Evolutionary conservation across 2,888 invertebrate genomes (phyloP).

Genomic region (Sepioteuthis lessoniana): DNA sequence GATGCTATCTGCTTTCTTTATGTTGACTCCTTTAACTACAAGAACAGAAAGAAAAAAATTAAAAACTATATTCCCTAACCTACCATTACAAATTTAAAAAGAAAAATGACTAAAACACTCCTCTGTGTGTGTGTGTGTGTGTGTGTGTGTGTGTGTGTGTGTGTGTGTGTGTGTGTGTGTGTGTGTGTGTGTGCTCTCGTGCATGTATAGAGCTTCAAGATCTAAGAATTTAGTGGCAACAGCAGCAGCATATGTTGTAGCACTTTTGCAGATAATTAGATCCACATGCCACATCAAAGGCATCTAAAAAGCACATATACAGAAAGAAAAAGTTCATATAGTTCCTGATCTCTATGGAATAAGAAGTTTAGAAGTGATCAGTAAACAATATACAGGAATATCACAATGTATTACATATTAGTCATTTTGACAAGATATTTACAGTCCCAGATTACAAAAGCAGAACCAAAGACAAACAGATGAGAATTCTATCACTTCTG

Average conservation of each 20-base stretch:
- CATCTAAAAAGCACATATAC: neutral
- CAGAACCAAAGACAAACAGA: slow-evolving; percentile 33
- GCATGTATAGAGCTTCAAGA: neutral
- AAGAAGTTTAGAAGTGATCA: slow-evolving; percentile 33
- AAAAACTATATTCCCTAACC: neutral
- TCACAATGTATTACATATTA: slow-evolving; percentile 23
- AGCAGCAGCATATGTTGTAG: slow-evolving; percentile 12
- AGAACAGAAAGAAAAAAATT: neutral
- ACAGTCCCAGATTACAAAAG: neutral
- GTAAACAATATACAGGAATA: slow-evolving; percentile 25
- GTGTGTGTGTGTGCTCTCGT: too few species aligned
- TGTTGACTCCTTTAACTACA: neutral
- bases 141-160: too few species aligned
- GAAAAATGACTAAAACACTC: too few species aligned
- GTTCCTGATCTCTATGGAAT: neutral
- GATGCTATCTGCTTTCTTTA: neutral
- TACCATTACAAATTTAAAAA: neutral
- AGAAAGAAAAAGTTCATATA: neutral
- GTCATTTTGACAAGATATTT: slow-evolving; percentile 33
- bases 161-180: too few species aligned
- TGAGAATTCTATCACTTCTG: slow-evolving; percentile 33
- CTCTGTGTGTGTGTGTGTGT: too few species aligned
- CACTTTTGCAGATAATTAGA: slow-evolving; percentile 21
- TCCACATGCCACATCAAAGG: slow-evolving; percentile 23
- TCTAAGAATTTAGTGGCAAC: slow-evolving; percentile 11